phyloP scores from a whole-genome alignment of 2,888 invertebrate species.

The Mayetiola destructor region DNA sequence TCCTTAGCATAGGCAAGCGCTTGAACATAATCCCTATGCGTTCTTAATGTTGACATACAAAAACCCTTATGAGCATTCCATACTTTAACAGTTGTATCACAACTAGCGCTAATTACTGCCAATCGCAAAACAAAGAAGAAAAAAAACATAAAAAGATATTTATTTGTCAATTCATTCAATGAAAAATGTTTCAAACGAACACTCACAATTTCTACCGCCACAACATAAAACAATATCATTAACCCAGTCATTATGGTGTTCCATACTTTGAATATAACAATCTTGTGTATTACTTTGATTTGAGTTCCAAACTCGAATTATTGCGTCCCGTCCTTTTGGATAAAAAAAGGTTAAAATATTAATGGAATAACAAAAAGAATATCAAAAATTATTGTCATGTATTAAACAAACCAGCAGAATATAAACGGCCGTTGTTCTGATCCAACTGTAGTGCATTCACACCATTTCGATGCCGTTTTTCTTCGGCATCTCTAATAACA shows the following conservation, averaged over 20 bases:
- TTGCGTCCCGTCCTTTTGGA: constrained; percentile 71
- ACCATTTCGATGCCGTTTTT: constrained; percentile 85
- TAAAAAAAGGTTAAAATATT: not conserved
- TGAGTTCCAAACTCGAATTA: constrained; percentile 84
- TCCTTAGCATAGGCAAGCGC: constrained; percentile 95
- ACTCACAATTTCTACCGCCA: constrained; percentile 81
- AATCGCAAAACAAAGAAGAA: not conserved
- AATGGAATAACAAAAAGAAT: not conserved
- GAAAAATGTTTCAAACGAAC: not conserved
- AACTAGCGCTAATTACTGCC: constrained; percentile 93
- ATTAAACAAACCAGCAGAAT: constrained; percentile 59
- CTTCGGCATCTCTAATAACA: constrained; percentile 93
- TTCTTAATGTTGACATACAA: constrained; percentile 95
- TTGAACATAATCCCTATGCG: constrained; percentile 97
- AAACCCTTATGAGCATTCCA: constrained; percentile 99
- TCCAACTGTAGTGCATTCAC: constrained; percentile 93
- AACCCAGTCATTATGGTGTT: constrained; percentile 99
- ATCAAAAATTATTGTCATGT: not conserved
- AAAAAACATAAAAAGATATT: not conserved
- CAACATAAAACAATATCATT: constrained; percentile 98
- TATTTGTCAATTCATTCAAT: not conserved
- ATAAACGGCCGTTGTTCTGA: constrained; percentile 69
- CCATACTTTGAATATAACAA: constrained; percentile 89
- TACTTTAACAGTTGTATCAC: constrained; percentile 97
- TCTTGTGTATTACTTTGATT: constrained; percentile 43